Conservation (phyloP, 2,888 invertebrate genomes). For the Drosophila nigricruria region DNA sequence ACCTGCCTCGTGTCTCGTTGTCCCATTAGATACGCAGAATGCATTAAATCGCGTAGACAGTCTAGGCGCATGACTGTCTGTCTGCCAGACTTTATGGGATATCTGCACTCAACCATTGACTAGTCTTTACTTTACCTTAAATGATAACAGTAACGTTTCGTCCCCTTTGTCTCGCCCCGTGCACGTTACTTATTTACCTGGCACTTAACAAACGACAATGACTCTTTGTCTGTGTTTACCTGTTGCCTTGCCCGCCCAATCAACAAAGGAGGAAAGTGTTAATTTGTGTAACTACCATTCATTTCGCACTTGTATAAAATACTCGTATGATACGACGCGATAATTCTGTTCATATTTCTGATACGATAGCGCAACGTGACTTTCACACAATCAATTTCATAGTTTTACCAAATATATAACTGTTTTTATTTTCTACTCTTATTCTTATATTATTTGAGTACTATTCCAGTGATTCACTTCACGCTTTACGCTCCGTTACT, state of each 20-base stretch:
- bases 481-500: background rate
- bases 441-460: background rate
- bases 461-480: background rate
- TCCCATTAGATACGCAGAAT: constrained; percentile 55
- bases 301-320: constrained; percentile 16
- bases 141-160: constrained; percentile 33
- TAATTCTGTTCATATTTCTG: background rate
- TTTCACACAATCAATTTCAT: background rate
- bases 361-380: background rate
- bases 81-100: constrained; percentile 23
- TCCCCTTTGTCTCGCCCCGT: constrained; percentile 2
- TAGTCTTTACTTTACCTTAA: constrained; percentile 22
- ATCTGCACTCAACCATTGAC: constrained; percentile 16
- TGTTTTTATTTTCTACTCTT: background rate
- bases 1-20: constrained; percentile 1
- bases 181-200: constrained; percentile 48
- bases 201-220: constrained; percentile 62
- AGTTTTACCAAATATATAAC: background rate
- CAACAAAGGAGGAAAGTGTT: constrained; percentile 49
- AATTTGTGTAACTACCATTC: constrained; percentile 47
- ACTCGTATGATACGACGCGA: constrained; percentile 6
- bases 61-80: constrained; percentile 25
- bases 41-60: constrained; percentile 31
- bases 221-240: constrained; percentile 57
- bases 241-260: constrained; percentile 13